Evolutionary conservation across 2,888 invertebrate genomes (phyloP).

Genomic region (Drosophila leonis): DNA sequence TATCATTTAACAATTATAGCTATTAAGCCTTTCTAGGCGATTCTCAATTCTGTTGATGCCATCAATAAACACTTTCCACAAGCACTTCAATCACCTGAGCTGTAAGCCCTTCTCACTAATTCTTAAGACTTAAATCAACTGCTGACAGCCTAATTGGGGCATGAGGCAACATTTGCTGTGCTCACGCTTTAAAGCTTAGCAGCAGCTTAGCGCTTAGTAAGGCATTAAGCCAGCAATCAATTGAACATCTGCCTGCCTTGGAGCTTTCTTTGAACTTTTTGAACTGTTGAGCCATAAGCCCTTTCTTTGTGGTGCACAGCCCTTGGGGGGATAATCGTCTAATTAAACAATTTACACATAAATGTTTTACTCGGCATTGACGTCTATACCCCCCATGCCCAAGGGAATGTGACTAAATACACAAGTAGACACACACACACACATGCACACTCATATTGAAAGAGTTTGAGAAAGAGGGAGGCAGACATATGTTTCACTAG

Average conservation of each 20-base stretch:
- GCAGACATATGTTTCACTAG: conserved; percentile 39
- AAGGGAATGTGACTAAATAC: conserved; percentile 9
- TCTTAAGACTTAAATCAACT: not conserved
- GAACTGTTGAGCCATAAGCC: conserved; percentile 36
- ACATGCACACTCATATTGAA: not conserved
- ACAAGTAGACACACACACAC: conserved; percentile 4
- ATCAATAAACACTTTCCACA: not conserved
- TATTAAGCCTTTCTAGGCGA: not conserved
- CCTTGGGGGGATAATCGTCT: conserved; percentile 41
- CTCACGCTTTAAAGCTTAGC: conserved; percentile 23
- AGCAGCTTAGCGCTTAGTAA: conserved; percentile 32
- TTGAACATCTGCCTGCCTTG: conserved; percentile 7
- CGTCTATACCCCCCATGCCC: conserved; percentile 14
- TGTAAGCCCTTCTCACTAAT: not conserved
- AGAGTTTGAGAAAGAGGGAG: not conserved
- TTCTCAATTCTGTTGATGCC: not conserved
- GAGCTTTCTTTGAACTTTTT: conserved; percentile 42
- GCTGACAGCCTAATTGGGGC: conserved; percentile 18
- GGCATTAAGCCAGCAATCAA: conserved; percentile 45
- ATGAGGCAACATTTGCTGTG: not conserved
- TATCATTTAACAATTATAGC: not conserved
- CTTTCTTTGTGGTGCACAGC: conserved; percentile 13
- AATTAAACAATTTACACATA: conserved; percentile 60
- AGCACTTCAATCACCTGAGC: not conserved
- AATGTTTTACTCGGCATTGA: conserved; percentile 46